Evolutionary conservation across 2,888 invertebrate genomes (phyloP).

Genomic region (Furcula furcula): DNA sequence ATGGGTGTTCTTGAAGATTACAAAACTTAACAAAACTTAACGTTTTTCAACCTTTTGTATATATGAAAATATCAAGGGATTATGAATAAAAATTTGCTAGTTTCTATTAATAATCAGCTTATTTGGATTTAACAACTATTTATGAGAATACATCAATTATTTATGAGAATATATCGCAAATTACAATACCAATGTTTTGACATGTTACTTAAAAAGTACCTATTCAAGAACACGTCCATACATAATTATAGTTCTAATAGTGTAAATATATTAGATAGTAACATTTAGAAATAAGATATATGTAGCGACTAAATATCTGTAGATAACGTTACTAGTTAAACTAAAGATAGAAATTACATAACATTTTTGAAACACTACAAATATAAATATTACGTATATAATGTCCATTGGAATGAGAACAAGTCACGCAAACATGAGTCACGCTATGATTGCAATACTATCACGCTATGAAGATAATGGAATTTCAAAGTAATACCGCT

Average conservation of each 20-base stretch:
- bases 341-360: constrained; percentile 29
- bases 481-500: too few relatives aligned
- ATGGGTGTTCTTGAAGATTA: constrained; percentile 18
- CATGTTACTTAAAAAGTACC: too few relatives aligned
- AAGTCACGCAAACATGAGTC: constrained; percentile 14
- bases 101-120: too few relatives aligned
- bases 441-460: constrained; percentile 27
- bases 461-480: constrained; percentile 10
- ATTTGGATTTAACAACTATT: too few relatives aligned
- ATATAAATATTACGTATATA: constrained; percentile 28
- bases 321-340: constrained; percentile 20
- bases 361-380: constrained; percentile 24
- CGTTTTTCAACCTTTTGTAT: too few relatives aligned
- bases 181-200: too few relatives aligned
- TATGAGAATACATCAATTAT: too few relatives aligned
- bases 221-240: constrained; percentile 25
- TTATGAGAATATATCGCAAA: too few relatives aligned
- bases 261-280: constrained; percentile 23
- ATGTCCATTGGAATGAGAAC: constrained; percentile 13
- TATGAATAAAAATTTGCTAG: too few relatives aligned
- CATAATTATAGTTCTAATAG: constrained; percentile 11
- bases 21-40: too few relatives aligned
- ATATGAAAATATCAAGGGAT: too few relatives aligned
- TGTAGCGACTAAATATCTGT: constrained; percentile 16
- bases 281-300: neutral